Evolutionary conservation across 2,797 vertebrate species (phyloP).

Genomic region (Emydoidea blandingii): DNA sequence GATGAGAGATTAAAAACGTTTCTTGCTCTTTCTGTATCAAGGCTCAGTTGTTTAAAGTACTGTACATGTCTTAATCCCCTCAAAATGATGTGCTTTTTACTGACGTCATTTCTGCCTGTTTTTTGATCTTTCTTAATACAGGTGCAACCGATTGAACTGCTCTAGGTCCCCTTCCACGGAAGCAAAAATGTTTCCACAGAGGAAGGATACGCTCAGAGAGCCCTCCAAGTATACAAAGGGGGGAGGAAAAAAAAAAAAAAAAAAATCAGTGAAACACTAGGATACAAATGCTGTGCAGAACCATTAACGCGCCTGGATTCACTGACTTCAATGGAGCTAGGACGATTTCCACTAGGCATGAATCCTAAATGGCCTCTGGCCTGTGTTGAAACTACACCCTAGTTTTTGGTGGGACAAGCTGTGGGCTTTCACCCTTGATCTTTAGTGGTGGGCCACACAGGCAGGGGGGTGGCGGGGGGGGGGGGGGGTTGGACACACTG

Average conservation of each 20-base stretch:
- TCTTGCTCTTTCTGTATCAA: not conserved
- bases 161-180: not conserved
- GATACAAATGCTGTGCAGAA: not conserved
- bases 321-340: not conserved
- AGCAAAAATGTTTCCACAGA: not conserved
- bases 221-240: not conserved
- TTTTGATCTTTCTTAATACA: not conserved
- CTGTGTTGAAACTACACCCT: not conserved
- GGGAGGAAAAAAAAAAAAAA: not conserved
- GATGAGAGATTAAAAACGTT: not conserved
- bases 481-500: not conserved
- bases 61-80: not conserved
- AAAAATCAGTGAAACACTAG: not conserved
- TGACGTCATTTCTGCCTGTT: not conserved
- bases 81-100: not conserved
- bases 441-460: not conserved
- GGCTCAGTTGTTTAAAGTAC: not conserved
- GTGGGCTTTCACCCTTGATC: not conserved
- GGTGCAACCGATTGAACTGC: not conserved
- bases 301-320: not conserved
- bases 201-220: rapidly evolving
- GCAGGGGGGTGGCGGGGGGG: not conserved
- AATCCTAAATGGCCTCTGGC: not conserved
- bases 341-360: not conserved
- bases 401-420: not conserved